phyloP scores from a whole-genome alignment of 2,797 vertebrate genomes.

The Thalassophryne amazonica region DNA sequence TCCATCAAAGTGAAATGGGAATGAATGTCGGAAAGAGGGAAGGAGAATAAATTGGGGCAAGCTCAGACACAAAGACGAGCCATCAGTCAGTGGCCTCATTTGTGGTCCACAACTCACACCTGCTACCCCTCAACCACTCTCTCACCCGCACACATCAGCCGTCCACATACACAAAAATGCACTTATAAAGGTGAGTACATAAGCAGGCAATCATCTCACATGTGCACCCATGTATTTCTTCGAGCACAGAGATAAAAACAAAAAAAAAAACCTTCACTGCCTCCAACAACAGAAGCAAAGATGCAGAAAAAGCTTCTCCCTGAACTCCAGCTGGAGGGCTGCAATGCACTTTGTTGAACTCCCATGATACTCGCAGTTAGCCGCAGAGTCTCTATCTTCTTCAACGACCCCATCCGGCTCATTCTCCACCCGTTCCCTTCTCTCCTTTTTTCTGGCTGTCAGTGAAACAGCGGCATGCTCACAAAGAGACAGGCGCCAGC shows the following conservation, averaged over 20 bases:
- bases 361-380: constrained; percentile 38
- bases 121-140: constrained; percentile 20
- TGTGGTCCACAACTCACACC: constrained; percentile 49
- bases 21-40: constrained; percentile 28
- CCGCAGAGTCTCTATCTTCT: constrained; percentile 35
- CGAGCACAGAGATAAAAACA: background rate
- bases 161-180: background rate
- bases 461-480: constrained; percentile 45
- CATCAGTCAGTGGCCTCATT: constrained; percentile 67
- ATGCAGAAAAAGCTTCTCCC: constrained; percentile 14
- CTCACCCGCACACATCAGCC: background rate
- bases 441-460: constrained; percentile 37
- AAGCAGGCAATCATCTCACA: background rate
- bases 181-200: background rate
- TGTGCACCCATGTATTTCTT: background rate
- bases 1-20: constrained; percentile 52
- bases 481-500: constrained; percentile 14
- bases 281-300: background rate
- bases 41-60: constrained; percentile 50
- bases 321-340: constrained; percentile 43
- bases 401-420: background rate
- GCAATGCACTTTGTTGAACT: constrained; percentile 53
- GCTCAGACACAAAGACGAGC: constrained; percentile 50
- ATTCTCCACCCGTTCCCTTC: constrained; percentile 20
- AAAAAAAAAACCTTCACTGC: too few relatives aligned